Conservation (phyloP, 2,797 vertebrate species). For the Girardinus metallicus region DNA sequence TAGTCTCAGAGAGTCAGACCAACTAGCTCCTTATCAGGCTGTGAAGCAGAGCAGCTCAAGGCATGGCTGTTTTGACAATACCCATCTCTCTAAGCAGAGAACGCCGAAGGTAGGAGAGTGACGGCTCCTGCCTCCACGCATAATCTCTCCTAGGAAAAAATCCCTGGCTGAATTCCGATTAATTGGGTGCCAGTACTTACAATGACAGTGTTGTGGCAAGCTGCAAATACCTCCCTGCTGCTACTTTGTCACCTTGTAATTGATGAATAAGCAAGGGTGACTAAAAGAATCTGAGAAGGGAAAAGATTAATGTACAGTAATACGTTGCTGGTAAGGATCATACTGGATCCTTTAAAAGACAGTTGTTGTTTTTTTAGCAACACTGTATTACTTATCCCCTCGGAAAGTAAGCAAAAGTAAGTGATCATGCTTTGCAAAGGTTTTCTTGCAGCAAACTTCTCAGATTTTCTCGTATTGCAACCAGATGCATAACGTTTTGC, state of each 20-base stretch:
- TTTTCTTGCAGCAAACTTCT: not conserved
- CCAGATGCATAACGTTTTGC: not conserved
- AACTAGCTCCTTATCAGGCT: constrained; percentile 51
- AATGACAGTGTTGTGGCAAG: constrained; percentile 61
- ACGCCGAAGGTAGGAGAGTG: constrained; percentile 48
- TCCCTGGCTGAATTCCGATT: constrained; percentile 60
- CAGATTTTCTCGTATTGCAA: not conserved
- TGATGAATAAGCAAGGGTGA: constrained; percentile 30
- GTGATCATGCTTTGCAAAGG: not conserved
- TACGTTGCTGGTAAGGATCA: constrained; percentile 2
- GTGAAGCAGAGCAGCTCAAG: constrained; percentile 44
- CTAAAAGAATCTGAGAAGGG: constrained; percentile 20
- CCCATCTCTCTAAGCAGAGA: constrained; percentile 53
- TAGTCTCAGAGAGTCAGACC: constrained; percentile 24
- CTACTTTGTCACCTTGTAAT: constrained; percentile 52
- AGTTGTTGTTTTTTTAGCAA: not conserved
- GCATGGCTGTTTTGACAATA: constrained; percentile 61
- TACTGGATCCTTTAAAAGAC: too few species aligned
- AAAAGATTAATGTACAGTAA: constrained; percentile 19
- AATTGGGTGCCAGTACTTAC: constrained; percentile 57
- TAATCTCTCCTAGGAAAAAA: constrained; percentile 58
- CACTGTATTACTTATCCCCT: not conserved
- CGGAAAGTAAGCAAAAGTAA: constrained; percentile 7
- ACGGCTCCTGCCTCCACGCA: constrained; percentile 43
- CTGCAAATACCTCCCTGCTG: constrained; percentile 44